Evolutionary conservation across 2,797 vertebrate genomes (phyloP), one percentile per base, ranked within the genome.

Genomic region (Spea hammondii): DNA sequence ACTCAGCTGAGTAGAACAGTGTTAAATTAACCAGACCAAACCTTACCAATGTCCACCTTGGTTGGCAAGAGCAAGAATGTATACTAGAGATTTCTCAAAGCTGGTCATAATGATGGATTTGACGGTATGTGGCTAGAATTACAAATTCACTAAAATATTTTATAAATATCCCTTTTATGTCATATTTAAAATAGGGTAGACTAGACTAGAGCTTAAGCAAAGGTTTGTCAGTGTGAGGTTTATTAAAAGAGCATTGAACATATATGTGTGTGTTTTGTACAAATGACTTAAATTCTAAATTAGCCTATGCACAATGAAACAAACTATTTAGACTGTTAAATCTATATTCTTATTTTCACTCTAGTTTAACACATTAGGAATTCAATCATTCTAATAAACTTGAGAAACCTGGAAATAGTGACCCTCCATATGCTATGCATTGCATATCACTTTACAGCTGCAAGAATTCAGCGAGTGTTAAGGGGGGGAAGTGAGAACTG

Each of bases 401-500:
- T 32, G 9, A 32, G 59, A 5, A 32, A 17, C 59, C 32, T 32
- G 14, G 32, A 32, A 17, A 9, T 2, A 32, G 59, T 17, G 14
- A 62, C 59, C 14, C 5, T 62, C 9, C 59, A 32, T 17, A 44
- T 62, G 59, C 14, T 50, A 14, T 57, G 66, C 54, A 73, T 17
- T 65, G 45, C 13, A 76, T 44, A n/a, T 57, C 62, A 54, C 32
- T 32, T 32, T 32, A 44, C 80, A 82, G 75, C 70, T 77, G 75
- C 70, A 82, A 64, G 65, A 74, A 68, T 70, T 76, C 75, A 55
- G 50, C 75, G 64, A 74, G 53, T 65, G 70, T 59, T 72, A 79
- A 73, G 67, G 68, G 70, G 53, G 74, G 72, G 65, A 14, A 17
- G 59, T 62, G 46, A 64, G 59, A 50, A 48, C 65, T 49, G 70